Evolutionary conservation across 2,113 vertebrate genomes (phyloP).

Genomic region (Pygoscelis antarcticus): DNA sequence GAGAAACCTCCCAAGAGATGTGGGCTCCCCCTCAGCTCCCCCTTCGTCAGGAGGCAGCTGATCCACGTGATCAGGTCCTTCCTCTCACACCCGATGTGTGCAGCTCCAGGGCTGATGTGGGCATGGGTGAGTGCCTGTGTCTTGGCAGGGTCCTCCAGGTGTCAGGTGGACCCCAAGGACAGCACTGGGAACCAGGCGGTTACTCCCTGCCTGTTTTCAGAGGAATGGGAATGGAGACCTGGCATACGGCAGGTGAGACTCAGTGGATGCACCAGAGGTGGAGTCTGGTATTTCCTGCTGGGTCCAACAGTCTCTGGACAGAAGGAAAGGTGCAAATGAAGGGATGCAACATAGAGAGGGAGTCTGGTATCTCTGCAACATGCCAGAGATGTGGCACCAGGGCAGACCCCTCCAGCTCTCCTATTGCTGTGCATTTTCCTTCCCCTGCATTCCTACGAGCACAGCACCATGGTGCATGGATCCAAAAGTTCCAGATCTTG

Average conservation of each 20-base stretch:
- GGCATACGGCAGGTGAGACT: neutral
- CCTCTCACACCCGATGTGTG: neutral
- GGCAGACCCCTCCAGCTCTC: neutral
- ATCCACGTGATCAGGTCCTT: neutral
- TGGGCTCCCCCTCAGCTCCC: neutral
- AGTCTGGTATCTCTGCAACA: neutral
- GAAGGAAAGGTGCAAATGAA: neutral
- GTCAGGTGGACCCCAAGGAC: neutral
- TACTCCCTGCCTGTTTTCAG: neutral
- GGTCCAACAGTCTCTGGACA: neutral
- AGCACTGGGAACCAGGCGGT: neutral
- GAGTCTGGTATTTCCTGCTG: neutral
- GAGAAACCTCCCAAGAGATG: neutral
- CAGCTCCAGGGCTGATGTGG: neutral
- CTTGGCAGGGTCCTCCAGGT: neutral
- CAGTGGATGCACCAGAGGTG: neutral
- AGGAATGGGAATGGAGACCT: neutral
- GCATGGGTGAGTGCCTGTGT: neutral
- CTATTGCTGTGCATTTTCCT: neutral
- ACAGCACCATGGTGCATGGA: fast-evolving
- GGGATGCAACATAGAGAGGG: neutral
- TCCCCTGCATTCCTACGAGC: neutral
- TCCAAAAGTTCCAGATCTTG: neutral
- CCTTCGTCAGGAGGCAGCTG: neutral
- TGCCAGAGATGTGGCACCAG: neutral